Conservation (phyloP, 2,797 vertebrate species). For the Lemur catta region DNA sequence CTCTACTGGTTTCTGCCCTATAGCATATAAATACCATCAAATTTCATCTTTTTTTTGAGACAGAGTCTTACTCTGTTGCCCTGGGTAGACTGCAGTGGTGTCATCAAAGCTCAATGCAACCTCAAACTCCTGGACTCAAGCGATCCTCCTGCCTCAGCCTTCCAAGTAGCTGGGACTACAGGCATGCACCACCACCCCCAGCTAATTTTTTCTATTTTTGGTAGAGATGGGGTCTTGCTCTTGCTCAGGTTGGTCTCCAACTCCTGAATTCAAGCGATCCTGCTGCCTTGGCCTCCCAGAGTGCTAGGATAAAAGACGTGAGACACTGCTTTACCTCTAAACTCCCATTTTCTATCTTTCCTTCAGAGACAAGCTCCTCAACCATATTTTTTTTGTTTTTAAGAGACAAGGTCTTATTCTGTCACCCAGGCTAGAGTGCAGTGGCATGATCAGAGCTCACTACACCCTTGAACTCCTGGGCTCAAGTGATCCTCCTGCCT, state of each 20-base stretch:
- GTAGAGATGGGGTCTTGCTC: not conserved
- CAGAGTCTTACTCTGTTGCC: not conserved
- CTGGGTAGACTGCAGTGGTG: not conserved
- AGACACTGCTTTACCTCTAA: not conserved
- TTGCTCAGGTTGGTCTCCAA: not conserved
- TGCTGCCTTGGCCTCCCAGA: not conserved
- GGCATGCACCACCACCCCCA: too few species aligned
- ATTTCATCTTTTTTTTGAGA: not conserved
- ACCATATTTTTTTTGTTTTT: not conserved
- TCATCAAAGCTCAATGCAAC: not conserved
- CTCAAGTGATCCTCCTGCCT: not conserved
- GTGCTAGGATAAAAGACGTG: not conserved
- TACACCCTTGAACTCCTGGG: not conserved
- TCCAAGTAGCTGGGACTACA: not conserved
- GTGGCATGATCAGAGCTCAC: not conserved
- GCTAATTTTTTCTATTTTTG: not conserved
- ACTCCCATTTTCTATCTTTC: not conserved
- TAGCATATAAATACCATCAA: not conserved
- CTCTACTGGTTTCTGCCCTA: not conserved
- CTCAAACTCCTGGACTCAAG: not conserved
- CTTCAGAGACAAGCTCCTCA: not conserved
- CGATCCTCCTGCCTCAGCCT: not conserved
- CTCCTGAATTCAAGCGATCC: not conserved
- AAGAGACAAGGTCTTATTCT: not conserved
- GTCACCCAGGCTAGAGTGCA: not conserved